Conservation (phyloP, 2,113 vertebrate species). For the Addax nasomaculatus region DNA sequence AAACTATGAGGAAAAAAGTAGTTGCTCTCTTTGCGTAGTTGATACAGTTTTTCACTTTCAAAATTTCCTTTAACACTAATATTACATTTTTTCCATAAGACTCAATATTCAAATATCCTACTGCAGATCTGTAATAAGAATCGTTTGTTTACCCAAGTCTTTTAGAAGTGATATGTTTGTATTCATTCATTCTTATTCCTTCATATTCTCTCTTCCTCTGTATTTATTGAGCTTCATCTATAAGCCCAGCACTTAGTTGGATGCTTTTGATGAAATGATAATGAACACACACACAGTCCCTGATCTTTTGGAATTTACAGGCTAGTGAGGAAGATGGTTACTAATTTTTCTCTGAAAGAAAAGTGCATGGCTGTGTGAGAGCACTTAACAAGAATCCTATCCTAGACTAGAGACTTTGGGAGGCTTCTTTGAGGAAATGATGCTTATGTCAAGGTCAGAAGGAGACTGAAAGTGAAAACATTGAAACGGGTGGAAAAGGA, state of each 20-base stretch:
- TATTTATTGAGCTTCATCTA: neutral
- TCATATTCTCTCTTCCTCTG: neutral
- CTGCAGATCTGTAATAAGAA: neutral
- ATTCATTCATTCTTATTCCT: neutral
- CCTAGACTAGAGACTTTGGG: neutral
- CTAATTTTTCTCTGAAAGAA: neutral
- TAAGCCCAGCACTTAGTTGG: neutral
- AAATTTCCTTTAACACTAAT: neutral
- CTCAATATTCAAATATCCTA: neutral
- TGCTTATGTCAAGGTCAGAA: neutral
- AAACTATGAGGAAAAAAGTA: neutral
- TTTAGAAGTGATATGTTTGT: neutral
- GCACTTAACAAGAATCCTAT: neutral
- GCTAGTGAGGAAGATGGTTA: neutral
- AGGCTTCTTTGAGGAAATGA: neutral
- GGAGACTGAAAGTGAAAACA: neutral
- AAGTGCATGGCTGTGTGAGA: neutral
- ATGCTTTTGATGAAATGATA: neutral
- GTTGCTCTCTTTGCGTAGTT: neutral
- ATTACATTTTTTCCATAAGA: neutral
- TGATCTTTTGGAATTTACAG: neutral
- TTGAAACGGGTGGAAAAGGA: neutral
- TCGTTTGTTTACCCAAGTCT: neutral
- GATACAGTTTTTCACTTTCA: neutral
- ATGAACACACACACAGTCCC: neutral